phyloP scores from a whole-genome alignment of 1,140 invertebrate genomes.

The Ceratosolen solmsi region DNA sequence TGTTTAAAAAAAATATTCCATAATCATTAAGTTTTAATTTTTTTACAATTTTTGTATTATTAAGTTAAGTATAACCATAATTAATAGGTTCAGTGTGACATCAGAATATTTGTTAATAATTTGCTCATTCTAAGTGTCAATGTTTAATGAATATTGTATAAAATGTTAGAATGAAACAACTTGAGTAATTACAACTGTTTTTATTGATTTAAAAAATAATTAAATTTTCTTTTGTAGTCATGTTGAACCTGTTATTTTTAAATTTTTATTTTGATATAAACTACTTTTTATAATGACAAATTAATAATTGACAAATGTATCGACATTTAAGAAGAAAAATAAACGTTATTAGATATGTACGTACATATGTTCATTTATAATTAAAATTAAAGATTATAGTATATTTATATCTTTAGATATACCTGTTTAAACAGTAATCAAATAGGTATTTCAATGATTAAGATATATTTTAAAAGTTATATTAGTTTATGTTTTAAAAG shows the following conservation, averaged over 20 bases:
- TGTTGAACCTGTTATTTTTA: background rate
- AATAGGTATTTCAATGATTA: background rate
- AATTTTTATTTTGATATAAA: constrained; percentile 14
- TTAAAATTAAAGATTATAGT: background rate
- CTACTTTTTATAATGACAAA: constrained; percentile 18
- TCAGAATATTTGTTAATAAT: background rate
- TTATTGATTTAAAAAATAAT: constrained; percentile 19
- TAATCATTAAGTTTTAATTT: constrained; percentile 33
- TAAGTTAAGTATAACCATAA: constrained; percentile 26
- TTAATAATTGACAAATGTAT: constrained; percentile 28
- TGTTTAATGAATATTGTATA: background rate
- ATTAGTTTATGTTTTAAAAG: background rate
- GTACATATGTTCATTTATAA: background rate
- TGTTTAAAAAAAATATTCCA: constrained; percentile 12
- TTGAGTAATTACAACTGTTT: constrained; percentile 1
- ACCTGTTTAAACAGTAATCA: background rate
- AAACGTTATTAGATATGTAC: constrained; percentile 13
- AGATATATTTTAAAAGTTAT: background rate
- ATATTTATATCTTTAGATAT: background rate
- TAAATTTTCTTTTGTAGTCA: background rate
- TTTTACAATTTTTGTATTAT: constrained; percentile 36
- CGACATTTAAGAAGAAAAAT: constrained; percentile 33
- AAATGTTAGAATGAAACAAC: background rate
- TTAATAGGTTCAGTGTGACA: background rate
- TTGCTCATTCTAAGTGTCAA: background rate